A percentile compares a stretch with the other conserved stretches of the same genome.
phyloP scores from a whole-genome alignment of 2,113 vertebrate genomes.

The Oriolus oriolus region DNA sequence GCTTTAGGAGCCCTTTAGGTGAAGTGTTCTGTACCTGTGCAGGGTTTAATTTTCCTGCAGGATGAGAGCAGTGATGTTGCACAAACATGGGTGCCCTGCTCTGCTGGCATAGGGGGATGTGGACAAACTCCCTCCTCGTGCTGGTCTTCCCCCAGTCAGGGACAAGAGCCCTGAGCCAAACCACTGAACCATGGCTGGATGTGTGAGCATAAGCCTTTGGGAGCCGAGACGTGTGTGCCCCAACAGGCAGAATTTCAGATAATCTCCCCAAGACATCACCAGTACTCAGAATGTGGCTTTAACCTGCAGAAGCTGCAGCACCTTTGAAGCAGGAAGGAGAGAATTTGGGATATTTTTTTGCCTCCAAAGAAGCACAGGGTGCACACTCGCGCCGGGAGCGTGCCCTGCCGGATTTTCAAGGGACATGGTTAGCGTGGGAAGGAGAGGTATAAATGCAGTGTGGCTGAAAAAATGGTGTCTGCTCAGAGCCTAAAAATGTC shows the following conservation, averaged over 20 bases:
- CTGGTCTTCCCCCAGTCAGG: not conserved
- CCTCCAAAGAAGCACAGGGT: not conserved
- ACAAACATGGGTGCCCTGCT: not conserved
- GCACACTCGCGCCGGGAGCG: rapidly evolving
- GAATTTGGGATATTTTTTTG: not conserved
- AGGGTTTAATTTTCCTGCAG: not conserved
- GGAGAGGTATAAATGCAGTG: not conserved
- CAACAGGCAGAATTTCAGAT: not conserved
- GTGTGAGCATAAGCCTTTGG: not conserved
- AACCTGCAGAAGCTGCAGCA: not conserved
- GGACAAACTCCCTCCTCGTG: not conserved
- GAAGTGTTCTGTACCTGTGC: not conserved
- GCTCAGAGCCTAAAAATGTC: not conserved
- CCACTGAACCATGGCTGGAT: not conserved
- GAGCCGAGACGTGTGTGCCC: not conserved
- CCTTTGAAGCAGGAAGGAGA: not conserved
- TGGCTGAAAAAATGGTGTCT: not conserved
- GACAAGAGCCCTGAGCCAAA: not conserved
- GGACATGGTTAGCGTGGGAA: not conserved
- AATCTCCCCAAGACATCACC: not conserved
- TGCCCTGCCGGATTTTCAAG: not conserved
- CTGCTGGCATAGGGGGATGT: not conserved
- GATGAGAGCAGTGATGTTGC: not conserved
- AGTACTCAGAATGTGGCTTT: not conserved
- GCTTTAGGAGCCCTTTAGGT: not conserved